Evolutionary conservation across 2,888 invertebrate species (phyloP), one percentile per base, ranked within the genome.

Genomic region (Maniola hyperantus): DNA sequence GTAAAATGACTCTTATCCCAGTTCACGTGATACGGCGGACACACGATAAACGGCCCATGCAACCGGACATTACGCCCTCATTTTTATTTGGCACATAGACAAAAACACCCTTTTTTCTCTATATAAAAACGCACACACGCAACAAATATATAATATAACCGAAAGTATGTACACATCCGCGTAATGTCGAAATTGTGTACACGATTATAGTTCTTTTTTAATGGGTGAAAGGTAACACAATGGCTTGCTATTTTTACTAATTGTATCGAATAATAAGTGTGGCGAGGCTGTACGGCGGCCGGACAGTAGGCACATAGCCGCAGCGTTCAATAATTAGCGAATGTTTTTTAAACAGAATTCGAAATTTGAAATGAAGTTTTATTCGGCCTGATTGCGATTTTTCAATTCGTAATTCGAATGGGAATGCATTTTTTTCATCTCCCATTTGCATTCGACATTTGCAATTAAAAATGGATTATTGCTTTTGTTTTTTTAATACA

Each of bases 81-180:
- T 91, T 91, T 91, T 91, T 91, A 91, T 91, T 91, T 89, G 89
- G 89, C 88, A 91, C 89, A 91, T 91, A 91, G 91, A 89, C 89
- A 88, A 91, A 90, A 90, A 87, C 87, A 85, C 86, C 88, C 88
- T 87, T 90, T 91, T 87, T 89, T 86, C 83, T 81, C 76, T 83
- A 85, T 82, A 87, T 81, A 84, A 80, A 83, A 85, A 76, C 82
- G 81, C 79, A 82, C 81, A 79, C 77, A 73, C 73, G 72, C 74
- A 75, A 74, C 73, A 75, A 67, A 71, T 66, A 74, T 69, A 77
- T 78, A 73, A 76, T 74, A 77, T 76, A 78, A 73, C 68, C 70
- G 71, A 73, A 72, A 72, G 73, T 75, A 74, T 74, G 73, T 73
- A 73, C 66, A 53, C 58, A 66, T 20, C 63, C 66, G 68, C 71